Conservation (phyloP, 2,888 invertebrate species). For the Ceratothoa steindachneri region DNA sequence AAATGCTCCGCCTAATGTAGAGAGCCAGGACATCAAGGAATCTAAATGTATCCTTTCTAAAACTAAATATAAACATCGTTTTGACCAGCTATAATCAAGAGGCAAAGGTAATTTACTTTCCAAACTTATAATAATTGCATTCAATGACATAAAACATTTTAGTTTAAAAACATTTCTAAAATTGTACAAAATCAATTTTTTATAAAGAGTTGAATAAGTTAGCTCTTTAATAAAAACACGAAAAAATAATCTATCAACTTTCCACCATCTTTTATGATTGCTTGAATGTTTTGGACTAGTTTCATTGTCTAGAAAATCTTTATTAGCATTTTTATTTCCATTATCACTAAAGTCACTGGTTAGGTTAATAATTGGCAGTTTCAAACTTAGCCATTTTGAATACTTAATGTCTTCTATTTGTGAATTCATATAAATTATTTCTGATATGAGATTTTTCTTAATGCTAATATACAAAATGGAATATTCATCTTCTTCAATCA, state of each 20-base stretch:
- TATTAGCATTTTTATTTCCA: no score
- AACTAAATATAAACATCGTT: background rate
- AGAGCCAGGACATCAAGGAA: slow-evolving; percentile 64
- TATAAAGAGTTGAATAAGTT: background rate
- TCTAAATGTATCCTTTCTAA: slow-evolving; percentile 36
- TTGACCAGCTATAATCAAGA: slow-evolving; percentile 9
- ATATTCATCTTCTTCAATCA: no score
- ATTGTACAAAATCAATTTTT: background rate
- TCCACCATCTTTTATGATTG: no score
- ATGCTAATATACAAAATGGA: no score
- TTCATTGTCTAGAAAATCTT: no score
- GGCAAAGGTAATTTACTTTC: background rate
- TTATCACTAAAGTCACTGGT: no score
- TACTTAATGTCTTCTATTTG: no score
- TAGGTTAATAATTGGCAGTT: no score
- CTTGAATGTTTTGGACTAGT: no score
- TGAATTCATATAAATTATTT: no score
- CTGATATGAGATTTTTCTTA: no score
- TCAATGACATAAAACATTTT: background rate
- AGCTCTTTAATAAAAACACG: background rate
- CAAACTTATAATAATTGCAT: background rate
- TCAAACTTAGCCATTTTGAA: no score
- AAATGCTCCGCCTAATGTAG: slow-evolving; percentile 92
- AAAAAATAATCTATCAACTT: background rate
- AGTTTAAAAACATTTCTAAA: slow-evolving; percentile 1